A percentile compares a stretch with the other conserved stretches of the same genome.
Conservation (phyloP, 2,888 invertebrate genomes). For the Smittia aterrima region DNA sequence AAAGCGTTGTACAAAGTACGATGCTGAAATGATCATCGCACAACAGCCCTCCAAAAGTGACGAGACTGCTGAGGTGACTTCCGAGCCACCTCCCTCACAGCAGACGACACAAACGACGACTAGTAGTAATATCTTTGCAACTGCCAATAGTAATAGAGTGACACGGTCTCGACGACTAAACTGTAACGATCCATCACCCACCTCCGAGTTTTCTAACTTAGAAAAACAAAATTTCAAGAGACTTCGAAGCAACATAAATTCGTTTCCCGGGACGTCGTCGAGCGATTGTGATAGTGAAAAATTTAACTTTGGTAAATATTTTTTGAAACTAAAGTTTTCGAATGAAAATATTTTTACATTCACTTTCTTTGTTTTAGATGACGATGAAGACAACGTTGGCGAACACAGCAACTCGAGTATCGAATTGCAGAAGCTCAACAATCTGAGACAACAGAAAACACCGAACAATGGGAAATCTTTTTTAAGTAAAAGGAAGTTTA, state of each 20-base stretch:
- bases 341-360: too few species aligned
- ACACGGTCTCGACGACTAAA: conserved; percentile 46
- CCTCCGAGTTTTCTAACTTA: too few species aligned
- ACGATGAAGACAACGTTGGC: not conserved
- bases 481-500: conserved; percentile 40
- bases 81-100: conserved; percentile 48
- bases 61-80: not conserved
- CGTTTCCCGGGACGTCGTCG: not conserved
- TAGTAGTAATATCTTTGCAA: conserved; percentile 43
- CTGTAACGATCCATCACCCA: conserved; percentile 47
- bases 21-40: conserved; percentile 81
- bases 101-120: conserved; percentile 48
- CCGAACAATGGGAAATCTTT: not conserved
- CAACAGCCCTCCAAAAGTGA: conserved; percentile 51
- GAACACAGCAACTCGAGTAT: not conserved
- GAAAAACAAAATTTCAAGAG: too few species aligned
- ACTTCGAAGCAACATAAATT: not conserved
- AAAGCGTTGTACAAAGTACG: conserved; percentile 84
- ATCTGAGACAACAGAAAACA: not conserved
- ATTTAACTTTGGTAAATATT: not conserved
- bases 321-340: too few species aligned
- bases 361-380: not conserved
- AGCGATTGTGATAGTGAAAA: not conserved
- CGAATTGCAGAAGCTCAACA: not conserved
- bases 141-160: conserved; percentile 49